These are phyloP conservation scores for Herpetotheres cachinnans DNA, from an alignment of 2,113 vertebrate genomes.

Conservation along the genomic window DNA sequence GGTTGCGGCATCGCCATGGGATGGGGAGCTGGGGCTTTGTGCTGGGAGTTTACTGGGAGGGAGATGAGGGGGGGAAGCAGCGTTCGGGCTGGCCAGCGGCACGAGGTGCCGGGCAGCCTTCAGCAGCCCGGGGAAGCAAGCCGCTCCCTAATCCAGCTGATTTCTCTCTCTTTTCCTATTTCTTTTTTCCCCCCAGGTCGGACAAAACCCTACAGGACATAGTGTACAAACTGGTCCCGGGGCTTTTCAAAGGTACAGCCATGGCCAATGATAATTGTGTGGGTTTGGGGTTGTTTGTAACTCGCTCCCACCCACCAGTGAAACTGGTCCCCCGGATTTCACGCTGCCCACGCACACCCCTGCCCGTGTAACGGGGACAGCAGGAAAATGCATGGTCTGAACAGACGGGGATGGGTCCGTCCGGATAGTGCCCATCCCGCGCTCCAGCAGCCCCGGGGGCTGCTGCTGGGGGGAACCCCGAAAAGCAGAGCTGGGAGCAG, in stretches of 20 bases:
- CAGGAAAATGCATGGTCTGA: neutral
- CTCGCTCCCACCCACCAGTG: neutral
- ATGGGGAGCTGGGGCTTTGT: neutral
- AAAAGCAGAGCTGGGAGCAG: neutral
- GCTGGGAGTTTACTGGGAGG: neutral
- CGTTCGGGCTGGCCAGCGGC: fast-evolving
- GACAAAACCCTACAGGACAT: conserved; percentile 96
- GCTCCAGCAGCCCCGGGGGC: neutral
- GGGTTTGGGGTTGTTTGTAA: neutral
- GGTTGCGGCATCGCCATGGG: fast-evolving
- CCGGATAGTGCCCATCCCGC: fast-evolving
- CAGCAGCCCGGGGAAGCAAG: neutral
- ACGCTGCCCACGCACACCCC: fast-evolving
- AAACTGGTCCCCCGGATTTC: neutral
- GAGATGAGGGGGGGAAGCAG: too few species aligned
- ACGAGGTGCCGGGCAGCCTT: fast-evolving
- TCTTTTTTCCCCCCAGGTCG: conserved; percentile 68
- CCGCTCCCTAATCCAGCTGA: neutral
- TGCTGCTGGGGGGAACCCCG: neutral
- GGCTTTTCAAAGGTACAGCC: conserved; percentile 89
- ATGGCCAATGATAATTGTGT: fast-evolving
- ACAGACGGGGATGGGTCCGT: neutral
- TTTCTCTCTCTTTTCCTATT: neutral
- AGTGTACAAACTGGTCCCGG: conserved; percentile 92
- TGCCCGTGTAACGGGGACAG: neutral